Evolutionary conservation across 2,113 vertebrate species (phyloP).

Genomic region (Myotis yumanensis): DNA sequence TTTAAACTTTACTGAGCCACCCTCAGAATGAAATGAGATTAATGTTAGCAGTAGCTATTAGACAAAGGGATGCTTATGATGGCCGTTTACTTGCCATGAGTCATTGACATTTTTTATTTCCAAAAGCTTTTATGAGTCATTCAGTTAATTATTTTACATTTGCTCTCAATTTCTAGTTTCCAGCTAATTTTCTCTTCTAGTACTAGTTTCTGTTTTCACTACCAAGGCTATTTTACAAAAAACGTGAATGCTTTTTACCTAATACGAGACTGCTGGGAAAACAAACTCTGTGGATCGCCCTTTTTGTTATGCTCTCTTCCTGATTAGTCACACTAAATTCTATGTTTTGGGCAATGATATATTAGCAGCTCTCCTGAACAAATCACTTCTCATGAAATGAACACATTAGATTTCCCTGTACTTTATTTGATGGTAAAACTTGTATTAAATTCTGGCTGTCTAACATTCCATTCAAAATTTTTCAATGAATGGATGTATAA

Average conservation of each 20-base stretch:
- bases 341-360: conserved; percentile 22
- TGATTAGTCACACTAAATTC: conserved; percentile 57
- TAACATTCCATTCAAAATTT: neutral
- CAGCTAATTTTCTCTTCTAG: conserved; percentile 70
- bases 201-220: conserved; percentile 63
- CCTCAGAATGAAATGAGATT: neutral
- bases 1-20: neutral
- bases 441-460: conserved; percentile 15
- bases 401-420: neutral
- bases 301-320: conserved; percentile 39
- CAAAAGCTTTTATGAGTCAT: conserved; percentile 42
- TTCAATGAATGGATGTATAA: neutral
- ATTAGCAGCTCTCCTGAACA: conserved; percentile 32
- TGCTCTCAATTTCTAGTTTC: conserved; percentile 58
- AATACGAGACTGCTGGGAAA: conserved; percentile 5
- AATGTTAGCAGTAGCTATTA: neutral
- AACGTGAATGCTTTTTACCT: conserved; percentile 39
- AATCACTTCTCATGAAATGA: conserved; percentile 43
- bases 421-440: conserved; percentile 28
- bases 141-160: conserved; percentile 58
- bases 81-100: neutral
- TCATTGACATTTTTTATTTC: neutral
- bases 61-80: neutral
- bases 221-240: conserved; percentile 13
- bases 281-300: neutral